Percentiles rank a stretch among this genome's conserved stretches.
Evolutionary conservation across 2,113 vertebrate genomes (phyloP).

Genomic region (Nasalis larvatus): DNA sequence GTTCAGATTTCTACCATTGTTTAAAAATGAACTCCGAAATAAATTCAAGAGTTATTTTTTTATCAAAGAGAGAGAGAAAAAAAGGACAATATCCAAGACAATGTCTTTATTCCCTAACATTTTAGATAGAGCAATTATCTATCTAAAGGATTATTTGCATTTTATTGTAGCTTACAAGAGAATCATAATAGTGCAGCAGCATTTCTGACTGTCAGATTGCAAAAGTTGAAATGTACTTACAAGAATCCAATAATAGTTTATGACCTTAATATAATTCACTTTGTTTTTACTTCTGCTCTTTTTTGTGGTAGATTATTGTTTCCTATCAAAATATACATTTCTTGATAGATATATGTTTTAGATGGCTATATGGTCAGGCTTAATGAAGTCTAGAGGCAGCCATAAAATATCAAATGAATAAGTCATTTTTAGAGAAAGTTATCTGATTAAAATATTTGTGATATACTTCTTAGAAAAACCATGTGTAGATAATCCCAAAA

Average conservation of each 20-base stretch:
- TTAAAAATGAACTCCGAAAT: slow-evolving; percentile 13
- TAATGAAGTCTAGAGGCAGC: neutral
- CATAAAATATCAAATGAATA: slow-evolving; percentile 11
- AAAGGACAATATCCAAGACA: neutral
- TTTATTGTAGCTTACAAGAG: neutral
- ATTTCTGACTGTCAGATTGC: neutral
- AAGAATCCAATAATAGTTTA: neutral
- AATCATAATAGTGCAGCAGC: neutral
- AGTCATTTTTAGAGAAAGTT: neutral
- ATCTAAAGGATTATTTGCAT: neutral
- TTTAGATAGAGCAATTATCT: neutral
- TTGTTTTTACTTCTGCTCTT: neutral
- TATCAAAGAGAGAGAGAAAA: neutral
- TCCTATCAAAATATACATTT: slow-evolving; percentile 12
- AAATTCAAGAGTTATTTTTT: neutral
- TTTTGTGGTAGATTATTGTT: neutral
- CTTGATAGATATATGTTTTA: neutral
- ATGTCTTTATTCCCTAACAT: neutral
- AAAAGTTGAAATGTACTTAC: neutral
- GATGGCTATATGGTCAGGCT: neutral
- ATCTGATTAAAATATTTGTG: slow-evolving; percentile 26
- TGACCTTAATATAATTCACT: neutral
- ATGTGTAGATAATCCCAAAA: neutral
- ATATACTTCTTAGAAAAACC: neutral
- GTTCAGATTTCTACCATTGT: neutral